Conservation (phyloP, 2,888 invertebrate species). For the Noctua pronuba region DNA sequence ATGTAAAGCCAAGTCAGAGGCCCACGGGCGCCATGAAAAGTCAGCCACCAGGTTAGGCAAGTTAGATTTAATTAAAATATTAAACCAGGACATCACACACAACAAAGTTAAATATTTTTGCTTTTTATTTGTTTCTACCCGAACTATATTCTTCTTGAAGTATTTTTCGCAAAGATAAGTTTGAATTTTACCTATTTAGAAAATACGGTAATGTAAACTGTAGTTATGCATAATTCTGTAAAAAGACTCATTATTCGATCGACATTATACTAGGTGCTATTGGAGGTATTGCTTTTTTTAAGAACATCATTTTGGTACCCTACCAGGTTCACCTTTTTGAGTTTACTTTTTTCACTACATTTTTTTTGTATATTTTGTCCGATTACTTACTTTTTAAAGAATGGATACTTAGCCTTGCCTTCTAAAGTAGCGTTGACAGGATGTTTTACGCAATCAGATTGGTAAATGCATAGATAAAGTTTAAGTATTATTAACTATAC, state of each 20-base stretch:
- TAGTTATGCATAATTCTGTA: not conserved
- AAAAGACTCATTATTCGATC: not conserved
- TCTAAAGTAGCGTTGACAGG: constrained; percentile 14
- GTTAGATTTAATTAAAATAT: not conserved
- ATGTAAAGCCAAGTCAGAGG: no score
- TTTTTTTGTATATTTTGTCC: not conserved
- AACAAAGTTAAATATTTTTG: not conserved
- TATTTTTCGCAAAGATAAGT: not conserved
- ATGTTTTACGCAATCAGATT: constrained; percentile 30
- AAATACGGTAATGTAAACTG: not conserved
- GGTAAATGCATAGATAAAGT: constrained; percentile 14
- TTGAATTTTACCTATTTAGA: not conserved
- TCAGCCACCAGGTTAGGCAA: not conserved
- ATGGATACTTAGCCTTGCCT: not conserved
- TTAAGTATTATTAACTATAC: constrained; percentile 22
- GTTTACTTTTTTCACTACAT: not conserved
- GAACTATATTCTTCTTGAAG: not conserved
- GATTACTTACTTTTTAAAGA: not conserved
- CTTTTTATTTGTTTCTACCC: not conserved
- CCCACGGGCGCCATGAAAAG: no score
- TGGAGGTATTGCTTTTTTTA: not conserved
- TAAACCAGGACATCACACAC: not conserved
- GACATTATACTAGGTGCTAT: not conserved
- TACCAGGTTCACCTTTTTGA: not conserved
- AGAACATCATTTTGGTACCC: not conserved